Base-by-base conservation (phyloP, 2,113 vertebrate genomes). In the Ursus arctos region DNA sequence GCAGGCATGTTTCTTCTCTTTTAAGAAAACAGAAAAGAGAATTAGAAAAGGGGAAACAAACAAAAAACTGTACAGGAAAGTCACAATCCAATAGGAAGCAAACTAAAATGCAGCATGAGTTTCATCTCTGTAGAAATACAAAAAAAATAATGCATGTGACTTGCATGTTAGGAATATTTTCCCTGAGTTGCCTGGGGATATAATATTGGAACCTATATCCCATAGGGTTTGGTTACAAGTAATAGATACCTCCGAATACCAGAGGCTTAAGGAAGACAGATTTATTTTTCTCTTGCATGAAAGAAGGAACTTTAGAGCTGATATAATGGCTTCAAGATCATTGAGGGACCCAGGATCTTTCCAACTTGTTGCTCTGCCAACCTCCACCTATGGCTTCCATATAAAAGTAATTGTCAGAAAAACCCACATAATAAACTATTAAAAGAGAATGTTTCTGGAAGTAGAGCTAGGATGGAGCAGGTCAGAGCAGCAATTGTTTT, bases 91-190 rank as follows among this genome's bases (percentile, higher is more conserved):
- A 95, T 63, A 74, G 59, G 40, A 97, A 87, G 13, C 26, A 93
- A 88, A 40, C 6, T 49, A 67, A 93, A 94, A 67, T 61, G 16
- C 43, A 92, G 36, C 33, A 76, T 21, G 65, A 83, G 33, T 65
- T 96, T 59, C 59, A 72, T 92, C 82, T 72, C 4, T 67, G 11
- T 33, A 47, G 15, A 80, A 47, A 79, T 0, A 61, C 6, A 74
- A 88, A 90, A 89, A 89, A 95, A 77, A 53, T 53, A 63, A 72
- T 67, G 28, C 21, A 59, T 95, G 84, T 94, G 9, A 84, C 47
- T 59, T 82, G 4, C 6, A 15, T 88, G 77, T 9, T 63, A 55
- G 21, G 28, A 95, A 26, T 88, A 36, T 91, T 93, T 91, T 88
- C 2, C 63, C 71, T 85, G 21, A 81, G 31, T 76, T 85, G 43